These are phyloP conservation scores for Amazona ochrocephala DNA, from an alignment of 2,797 vertebrate species.

Conservation along the genomic window DNA sequence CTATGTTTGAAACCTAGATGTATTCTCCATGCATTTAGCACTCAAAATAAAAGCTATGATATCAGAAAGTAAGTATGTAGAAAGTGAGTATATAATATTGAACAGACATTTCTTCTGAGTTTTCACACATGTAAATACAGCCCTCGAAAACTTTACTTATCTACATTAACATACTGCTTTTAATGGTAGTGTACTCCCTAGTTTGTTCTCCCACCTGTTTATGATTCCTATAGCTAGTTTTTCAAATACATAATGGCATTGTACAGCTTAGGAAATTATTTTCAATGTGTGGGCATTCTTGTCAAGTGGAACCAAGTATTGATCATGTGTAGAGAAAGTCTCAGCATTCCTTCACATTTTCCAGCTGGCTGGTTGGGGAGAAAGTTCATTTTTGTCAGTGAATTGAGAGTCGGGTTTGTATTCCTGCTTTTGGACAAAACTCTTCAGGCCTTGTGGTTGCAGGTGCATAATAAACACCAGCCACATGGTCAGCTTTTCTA, in stretches of 20 bases:
- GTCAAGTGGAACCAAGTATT: slow-evolving; percentile 52
- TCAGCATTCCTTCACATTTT: slow-evolving; percentile 40
- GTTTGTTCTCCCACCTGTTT: slow-evolving; percentile 43
- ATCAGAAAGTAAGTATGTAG: background rate
- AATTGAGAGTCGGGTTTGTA: background rate
- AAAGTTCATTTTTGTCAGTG: slow-evolving; percentile 2
- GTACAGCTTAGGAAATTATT: slow-evolving; percentile 49
- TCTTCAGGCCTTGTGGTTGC: background rate
- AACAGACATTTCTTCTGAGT: background rate
- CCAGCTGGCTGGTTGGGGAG: background rate
- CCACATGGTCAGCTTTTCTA: background rate
- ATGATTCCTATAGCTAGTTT: slow-evolving; percentile 18
- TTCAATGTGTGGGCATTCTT: slow-evolving; percentile 43
- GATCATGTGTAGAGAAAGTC: slow-evolving; percentile 35
- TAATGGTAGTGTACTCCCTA: slow-evolving; percentile 22
- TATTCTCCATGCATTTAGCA: too few species aligned
- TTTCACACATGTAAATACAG: background rate
- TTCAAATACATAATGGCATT: background rate
- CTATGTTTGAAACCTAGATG: too few species aligned
- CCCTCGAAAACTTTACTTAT: background rate
- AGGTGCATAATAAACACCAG: background rate
- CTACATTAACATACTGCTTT: background rate
- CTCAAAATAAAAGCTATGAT: background rate
- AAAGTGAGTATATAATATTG: background rate
- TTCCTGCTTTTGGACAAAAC: slow-evolving; percentile 2